phyloP scores from a whole-genome alignment of 2,797 vertebrate genomes.

The Danio jaintianensis region DNA sequence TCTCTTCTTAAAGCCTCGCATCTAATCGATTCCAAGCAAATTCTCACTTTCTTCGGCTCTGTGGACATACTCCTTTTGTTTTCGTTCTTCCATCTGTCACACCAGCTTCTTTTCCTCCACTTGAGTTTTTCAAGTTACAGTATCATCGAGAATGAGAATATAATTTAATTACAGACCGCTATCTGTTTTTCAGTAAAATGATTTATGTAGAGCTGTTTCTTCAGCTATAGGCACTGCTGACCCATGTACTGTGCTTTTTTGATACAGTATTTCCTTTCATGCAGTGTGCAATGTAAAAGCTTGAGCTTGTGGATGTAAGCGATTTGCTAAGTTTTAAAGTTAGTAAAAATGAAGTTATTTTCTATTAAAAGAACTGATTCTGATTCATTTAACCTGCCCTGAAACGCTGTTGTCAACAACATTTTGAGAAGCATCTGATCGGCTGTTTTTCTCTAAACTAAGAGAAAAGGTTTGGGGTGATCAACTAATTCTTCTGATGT shows the following conservation, averaged over 20 bases:
- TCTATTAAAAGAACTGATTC: too few species aligned
- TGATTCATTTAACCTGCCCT: too few species aligned
- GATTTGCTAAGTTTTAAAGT: too few species aligned
- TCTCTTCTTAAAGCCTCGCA: constrained; percentile 59
- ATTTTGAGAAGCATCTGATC: too few species aligned
- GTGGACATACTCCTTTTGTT: constrained; percentile 44
- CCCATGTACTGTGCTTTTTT: not conserved
- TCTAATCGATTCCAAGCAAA: constrained; percentile 54
- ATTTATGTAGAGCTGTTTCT: not conserved
- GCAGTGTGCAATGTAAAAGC: too few species aligned
- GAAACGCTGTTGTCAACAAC: too few species aligned
- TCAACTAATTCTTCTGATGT: too few species aligned
- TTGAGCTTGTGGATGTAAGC: too few species aligned
- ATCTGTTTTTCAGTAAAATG: not conserved
- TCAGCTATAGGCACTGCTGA: not conserved
- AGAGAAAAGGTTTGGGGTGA: too few species aligned
- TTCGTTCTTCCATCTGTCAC: constrained; percentile 27
- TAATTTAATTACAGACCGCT: constrained; percentile 46
- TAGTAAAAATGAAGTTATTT: too few species aligned
- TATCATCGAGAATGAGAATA: constrained; percentile 19
- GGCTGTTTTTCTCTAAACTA: too few species aligned
- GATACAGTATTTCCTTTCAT: too few species aligned
- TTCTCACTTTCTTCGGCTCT: constrained; percentile 50
- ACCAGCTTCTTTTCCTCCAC: constrained; percentile 38
- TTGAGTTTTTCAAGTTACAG: constrained; percentile 33